Percentiles rank a stretch among this genome's conserved stretches.
Conservation (phyloP, 2,797 vertebrate species). For the Anas bernieri region DNA sequence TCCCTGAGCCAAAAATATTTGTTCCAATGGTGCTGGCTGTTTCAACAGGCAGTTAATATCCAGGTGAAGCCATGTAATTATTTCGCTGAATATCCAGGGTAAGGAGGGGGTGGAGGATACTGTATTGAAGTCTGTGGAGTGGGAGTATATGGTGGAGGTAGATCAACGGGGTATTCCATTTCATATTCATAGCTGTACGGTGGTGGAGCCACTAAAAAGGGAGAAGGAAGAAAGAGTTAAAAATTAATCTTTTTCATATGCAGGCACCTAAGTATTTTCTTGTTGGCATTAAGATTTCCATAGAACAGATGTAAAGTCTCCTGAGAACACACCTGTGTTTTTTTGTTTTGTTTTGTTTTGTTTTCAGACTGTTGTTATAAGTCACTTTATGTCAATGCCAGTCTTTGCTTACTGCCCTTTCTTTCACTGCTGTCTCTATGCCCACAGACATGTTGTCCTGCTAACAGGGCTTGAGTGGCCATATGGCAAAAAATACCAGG, state of each 20-base stretch:
- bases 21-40: background rate
- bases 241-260: background rate
- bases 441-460: background rate
- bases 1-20: constrained; percentile 22
- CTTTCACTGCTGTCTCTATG: background rate
- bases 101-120: constrained; percentile 88
- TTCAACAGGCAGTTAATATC: background rate
- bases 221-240: constrained; percentile 14
- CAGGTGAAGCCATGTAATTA: constrained; percentile 31
- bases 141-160: constrained; percentile 89
- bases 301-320: background rate
- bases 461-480: background rate
- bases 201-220: constrained; percentile 84
- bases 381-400: background rate
- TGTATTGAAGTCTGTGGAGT: constrained; percentile 76
- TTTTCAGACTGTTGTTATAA: background rate
- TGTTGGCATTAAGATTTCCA: background rate
- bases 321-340: background rate
- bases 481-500: background rate
- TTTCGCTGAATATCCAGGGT: constrained; percentile 87
- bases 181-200: constrained; percentile 88
- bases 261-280: background rate
- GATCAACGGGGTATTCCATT: constrained; percentile 83
- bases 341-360: background rate
- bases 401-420: background rate